Evolutionary conservation across 2,113 vertebrate genomes (phyloP), one percentile per base, ranked within the genome.

Genomic region (Lepus americanus): DNA sequence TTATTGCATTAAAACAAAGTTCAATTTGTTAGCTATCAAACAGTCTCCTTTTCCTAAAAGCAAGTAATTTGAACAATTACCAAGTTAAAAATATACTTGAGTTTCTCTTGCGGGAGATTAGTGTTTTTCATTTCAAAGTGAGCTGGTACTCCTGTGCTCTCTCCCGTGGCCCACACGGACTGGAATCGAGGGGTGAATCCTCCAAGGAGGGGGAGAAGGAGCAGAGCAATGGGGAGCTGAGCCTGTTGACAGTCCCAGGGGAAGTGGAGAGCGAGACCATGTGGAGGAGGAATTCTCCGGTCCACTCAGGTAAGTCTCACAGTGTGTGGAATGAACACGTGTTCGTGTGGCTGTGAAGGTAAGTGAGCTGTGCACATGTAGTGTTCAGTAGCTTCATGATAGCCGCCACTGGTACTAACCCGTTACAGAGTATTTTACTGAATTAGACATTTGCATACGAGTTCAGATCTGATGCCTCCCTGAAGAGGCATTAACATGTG

Each of bases 71-170:
- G 93, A 91, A 93, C 51, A 17, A 39, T 95, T 89, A 93, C 84
- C 49, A 69, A 2, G 1, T 49, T 86, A 72, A 85, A 82, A 83
- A 83, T 20, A 3, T 27, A 49, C 80, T 70, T 53, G 63, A 85
- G 36, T 93, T 73, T 64, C 92, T 85, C 73, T 94, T 51, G 97
- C 97, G 97, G 97, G 96, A 97, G 97, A 97, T 36, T 49, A 10
- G 55, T 67, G 78, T 77, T 86, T 90, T 74, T 55, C 88, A 2
- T 97, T 97, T 96, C 92, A 92, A 97, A 96, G 93, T 84, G 92
- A 96, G 3, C 0, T 29, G 69, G 17, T 73, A 22, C 91, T 36
- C 69, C 20, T n/a, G 61, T 59, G 13, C 23, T 81, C 29, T 94
- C 55, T 55, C 63, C 20, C 36, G 49, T 79, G 59, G 25, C 39